These are phyloP conservation scores for Ectropis crepuscularia DNA, from an alignment of 2,888 invertebrate genomes.

Conservation along the genomic window DNA sequence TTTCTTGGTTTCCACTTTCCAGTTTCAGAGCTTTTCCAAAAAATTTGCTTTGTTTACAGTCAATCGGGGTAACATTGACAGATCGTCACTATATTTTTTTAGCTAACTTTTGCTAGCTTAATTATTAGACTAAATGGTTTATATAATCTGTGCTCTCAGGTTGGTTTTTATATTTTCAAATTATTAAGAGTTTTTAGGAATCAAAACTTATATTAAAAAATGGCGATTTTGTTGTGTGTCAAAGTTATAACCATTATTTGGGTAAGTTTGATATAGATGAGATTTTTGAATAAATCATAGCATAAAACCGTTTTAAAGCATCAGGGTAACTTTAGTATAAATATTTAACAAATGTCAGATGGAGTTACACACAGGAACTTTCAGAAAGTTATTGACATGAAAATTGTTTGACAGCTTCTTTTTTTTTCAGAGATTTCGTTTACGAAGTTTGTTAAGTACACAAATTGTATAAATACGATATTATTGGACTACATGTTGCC, in stretches of 20 bases:
- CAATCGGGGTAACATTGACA: not conserved
- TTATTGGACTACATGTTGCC: not conserved
- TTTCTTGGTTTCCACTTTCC: too few relatives aligned
- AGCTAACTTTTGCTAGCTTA: slow-evolving; percentile 7
- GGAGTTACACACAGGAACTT: slow-evolving; percentile 10
- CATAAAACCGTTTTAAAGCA: slow-evolving; percentile 10
- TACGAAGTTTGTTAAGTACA: slow-evolving; percentile 2
- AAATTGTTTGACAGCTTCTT: slow-evolving; percentile 4
- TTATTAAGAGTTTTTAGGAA: slow-evolving; percentile 10
- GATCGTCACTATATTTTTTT: slow-evolving; percentile 15
- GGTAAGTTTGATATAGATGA: slow-evolving; percentile 19
- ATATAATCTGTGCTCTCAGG: slow-evolving; percentile 15
- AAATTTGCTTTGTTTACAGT: too few relatives aligned
- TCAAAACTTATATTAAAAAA: slow-evolving; percentile 15
- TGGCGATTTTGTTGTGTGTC: slow-evolving; percentile 15
- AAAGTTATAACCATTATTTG: slow-evolving; percentile 15
- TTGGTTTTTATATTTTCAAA: slow-evolving; percentile 11
- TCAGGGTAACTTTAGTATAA: slow-evolving; percentile 14
- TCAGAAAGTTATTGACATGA: slow-evolving; percentile 1
- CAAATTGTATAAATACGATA: slow-evolving; percentile 2
- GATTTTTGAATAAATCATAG: slow-evolving; percentile 13
- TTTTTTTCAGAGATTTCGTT: slow-evolving; percentile 2
- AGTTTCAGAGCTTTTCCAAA: too few relatives aligned
- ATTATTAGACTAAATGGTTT: too few relatives aligned
- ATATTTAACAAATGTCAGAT: slow-evolving; percentile 17